These are phyloP conservation scores for Ganaspis sp. DNA, from an alignment of 1,140 invertebrate species.

Conservation along the genomic window DNA sequence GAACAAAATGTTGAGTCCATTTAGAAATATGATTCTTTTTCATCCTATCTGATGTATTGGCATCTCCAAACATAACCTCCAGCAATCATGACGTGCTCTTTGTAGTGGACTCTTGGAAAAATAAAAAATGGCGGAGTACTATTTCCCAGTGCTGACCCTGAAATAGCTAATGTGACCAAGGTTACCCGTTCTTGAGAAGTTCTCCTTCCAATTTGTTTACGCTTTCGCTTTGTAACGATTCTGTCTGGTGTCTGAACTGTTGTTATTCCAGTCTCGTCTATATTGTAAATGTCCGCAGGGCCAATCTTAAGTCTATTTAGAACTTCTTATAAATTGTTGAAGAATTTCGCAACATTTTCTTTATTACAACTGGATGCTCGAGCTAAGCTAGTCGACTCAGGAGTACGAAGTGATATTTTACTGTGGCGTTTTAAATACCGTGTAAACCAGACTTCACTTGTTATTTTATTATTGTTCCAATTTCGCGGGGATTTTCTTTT, in stretches of 20 bases:
- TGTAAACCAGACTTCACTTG: neutral
- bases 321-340: too few species aligned
- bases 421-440: neutral
- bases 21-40: too few species aligned
- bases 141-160: slow-evolving; percentile 44
- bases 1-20: too few species aligned
- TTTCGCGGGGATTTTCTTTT: neutral
- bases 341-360: too few species aligned
- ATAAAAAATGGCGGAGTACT: slow-evolving; percentile 45
- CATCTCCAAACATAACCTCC: slow-evolving; percentile 62
- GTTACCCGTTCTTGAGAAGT: slow-evolving; percentile 63
- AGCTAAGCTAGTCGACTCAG: neutral
- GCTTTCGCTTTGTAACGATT: slow-evolving; percentile 53
- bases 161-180: slow-evolving; percentile 54
- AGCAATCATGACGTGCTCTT: slow-evolving; percentile 56
- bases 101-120: slow-evolving; percentile 64
- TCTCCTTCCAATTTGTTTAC: slow-evolving; percentile 60
- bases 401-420: neutral
- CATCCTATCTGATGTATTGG: neutral
- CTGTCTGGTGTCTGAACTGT: slow-evolving; percentile 53
- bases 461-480: neutral
- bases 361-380: too few species aligned
- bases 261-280: too few species aligned
- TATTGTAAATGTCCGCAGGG: too few species aligned
- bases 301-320: too few species aligned